Evolutionary conservation across 2,888 invertebrate species (phyloP).

Genomic region (Drosophila gaucha): DNA sequence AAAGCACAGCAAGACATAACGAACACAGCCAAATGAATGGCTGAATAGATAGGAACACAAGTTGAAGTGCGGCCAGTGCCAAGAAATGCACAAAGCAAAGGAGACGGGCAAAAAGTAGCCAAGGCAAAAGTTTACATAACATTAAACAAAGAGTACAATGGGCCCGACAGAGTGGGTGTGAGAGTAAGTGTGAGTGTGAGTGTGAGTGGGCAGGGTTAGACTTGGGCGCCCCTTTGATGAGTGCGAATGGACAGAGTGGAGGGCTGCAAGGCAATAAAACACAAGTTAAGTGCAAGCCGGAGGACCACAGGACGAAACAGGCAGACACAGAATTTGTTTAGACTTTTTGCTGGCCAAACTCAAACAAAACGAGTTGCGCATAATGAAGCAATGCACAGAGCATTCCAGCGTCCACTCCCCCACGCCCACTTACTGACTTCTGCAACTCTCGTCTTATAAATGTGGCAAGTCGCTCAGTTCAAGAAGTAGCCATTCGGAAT

Average conservation of each 20-base stretch:
- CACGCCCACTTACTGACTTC: neutral
- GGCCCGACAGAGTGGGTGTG: conserved; percentile 24
- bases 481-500: conserved; percentile 34
- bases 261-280: conserved; percentile 58
- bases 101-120: conserved; percentile 56
- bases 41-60: conserved; percentile 72
- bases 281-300: conserved; percentile 60
- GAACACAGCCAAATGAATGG: conserved; percentile 65
- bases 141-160: conserved; percentile 81
- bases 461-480: conserved; percentile 42
- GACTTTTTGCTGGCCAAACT: conserved; percentile 61
- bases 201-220: conserved; percentile 20
- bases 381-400: conserved; percentile 77
- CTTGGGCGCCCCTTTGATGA: conserved; percentile 57
- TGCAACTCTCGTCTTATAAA: conserved; percentile 17
- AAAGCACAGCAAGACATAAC: conserved; percentile 24
- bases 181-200: neutral
- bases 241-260: conserved; percentile 59
- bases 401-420: conserved; percentile 2
- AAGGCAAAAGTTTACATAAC: conserved; percentile 81
- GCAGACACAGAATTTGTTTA: conserved; percentile 64
- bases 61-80: conserved; percentile 50
- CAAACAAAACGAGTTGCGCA: conserved; percentile 77
- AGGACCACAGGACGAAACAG: conserved; percentile 11
- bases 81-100: conserved; percentile 58